Evolutionary conservation across 2,113 vertebrate genomes (phyloP), one percentile per base, ranked within the genome.

Genomic region (Brachionichthys hirsutus): DNA sequence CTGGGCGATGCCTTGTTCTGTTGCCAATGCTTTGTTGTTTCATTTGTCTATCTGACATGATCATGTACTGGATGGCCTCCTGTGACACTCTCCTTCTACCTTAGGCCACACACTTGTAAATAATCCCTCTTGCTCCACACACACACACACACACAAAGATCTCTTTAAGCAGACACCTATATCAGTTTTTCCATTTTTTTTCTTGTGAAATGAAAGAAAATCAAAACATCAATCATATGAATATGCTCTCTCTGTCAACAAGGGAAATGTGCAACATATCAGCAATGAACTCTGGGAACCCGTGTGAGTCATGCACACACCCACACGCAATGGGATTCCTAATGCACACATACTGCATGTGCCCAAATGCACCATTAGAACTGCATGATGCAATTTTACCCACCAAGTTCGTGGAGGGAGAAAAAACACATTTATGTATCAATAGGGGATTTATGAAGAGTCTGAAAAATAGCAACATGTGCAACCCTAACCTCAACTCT

Each of bases 161-260:
- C 59, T 71, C 53, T 61, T 50, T 44, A 70, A 64, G 52, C 42
- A 61, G 68, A 14, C 59, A 64, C 73, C 47, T 75, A 40, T 64
- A 52, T 67, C 62, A 43, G 60, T 53, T 60, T 77, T 48, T 36
- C 40, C 53, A 54, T 57, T 9, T 73, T 62, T n/a, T 56, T 53
- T 43, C 59, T 61, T 35, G 62, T 35, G 61, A 62, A 48, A 44
- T 11, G 38, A 35, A 70, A 55, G 58, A 72, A 75, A 83, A 75
- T 60, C 70, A 67, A 77, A 68, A 61, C 76, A 81, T 87, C 71
- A 78, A 73, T 78, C 78, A 70, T 11, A 50, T 79, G 58, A 81
- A 80, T 75, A 73, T 81, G 70, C 72, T 19, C 17, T 58, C 42
- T 65, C 57, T 67, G 47, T 77, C 71, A 73, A 67, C 55, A 35